Evolutionary conservation across 2,888 invertebrate genomes (phyloP).

Genomic region (Papilio protenor): DNA sequence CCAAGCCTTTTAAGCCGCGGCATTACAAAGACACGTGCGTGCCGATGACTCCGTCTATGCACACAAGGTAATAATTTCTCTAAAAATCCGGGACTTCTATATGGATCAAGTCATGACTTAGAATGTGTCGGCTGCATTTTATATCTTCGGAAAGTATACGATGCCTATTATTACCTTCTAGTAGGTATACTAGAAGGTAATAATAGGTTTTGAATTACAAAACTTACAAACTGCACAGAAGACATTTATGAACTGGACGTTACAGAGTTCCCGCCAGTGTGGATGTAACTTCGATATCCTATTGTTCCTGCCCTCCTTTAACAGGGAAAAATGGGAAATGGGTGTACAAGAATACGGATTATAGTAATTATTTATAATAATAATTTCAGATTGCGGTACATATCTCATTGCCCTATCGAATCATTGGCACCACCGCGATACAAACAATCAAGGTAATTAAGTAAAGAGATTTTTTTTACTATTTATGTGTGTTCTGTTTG

Average conservation of each 20-base stretch:
- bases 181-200: too few relatives aligned
- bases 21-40: conserved; percentile 70
- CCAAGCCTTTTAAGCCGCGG: conserved; percentile 63
- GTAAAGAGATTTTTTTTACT: neutral
- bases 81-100: neutral
- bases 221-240: neutral
- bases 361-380: neutral
- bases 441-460: conserved; percentile 51
- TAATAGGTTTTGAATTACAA: too few relatives aligned
- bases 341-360: neutral
- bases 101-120: neutral
- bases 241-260: neutral
- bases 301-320: neutral
- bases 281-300: neutral
- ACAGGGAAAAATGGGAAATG: neutral
- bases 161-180: too few relatives aligned
- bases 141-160: neutral
- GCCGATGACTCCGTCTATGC: conserved; percentile 77
- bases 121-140: neutral
- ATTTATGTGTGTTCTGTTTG: neutral
- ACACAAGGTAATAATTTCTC: conserved; percentile 64
- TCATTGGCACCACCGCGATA: conserved; percentile 49
- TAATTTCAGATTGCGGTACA: conserved; percentile 69
- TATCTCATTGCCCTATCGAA: conserved; percentile 69
- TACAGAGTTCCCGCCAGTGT: neutral